Percentiles rank a stretch among this genome's conserved stretches.
Conservation (phyloP, 2,113 vertebrate genomes). For the Nesospiza acunhae region DNA sequence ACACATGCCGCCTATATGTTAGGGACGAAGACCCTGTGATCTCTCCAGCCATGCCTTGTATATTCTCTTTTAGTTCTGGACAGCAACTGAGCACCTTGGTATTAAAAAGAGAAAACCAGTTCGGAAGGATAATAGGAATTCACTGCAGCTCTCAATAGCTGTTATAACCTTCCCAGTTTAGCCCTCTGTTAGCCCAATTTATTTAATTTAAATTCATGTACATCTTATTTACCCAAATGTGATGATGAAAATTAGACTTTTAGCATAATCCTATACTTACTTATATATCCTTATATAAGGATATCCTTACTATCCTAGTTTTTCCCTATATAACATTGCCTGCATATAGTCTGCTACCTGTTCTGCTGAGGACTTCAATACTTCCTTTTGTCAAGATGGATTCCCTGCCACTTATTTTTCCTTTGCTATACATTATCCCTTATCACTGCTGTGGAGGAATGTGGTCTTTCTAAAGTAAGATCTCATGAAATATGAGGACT, state of each 20-base stretch:
- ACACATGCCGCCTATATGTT: not conserved
- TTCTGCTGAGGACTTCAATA: not conserved
- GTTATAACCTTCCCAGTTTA: not conserved
- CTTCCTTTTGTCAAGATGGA: not conserved
- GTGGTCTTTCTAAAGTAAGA: not conserved
- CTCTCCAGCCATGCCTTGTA: not conserved
- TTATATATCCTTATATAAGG: not conserved
- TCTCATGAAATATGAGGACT: not conserved
- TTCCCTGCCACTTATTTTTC: not conserved
- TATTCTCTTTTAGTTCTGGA: not conserved
- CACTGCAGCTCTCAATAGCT: not conserved
- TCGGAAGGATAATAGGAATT: not conserved
- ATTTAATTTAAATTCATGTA: not conserved
- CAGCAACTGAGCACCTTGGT: not conserved
- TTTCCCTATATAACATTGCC: not conserved
- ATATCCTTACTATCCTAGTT: not conserved
- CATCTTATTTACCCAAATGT: not conserved
- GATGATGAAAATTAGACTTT: not conserved
- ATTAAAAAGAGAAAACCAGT: not conserved
- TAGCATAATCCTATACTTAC: not conserved
- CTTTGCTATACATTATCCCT: not conserved
- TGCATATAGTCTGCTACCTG: not conserved
- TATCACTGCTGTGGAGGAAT: not conserved
- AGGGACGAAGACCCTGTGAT: accelerated
- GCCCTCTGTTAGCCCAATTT: not conserved